Evolutionary conservation across 1,140 invertebrate genomes (phyloP).

Genomic region (Eueides isabella): DNA sequence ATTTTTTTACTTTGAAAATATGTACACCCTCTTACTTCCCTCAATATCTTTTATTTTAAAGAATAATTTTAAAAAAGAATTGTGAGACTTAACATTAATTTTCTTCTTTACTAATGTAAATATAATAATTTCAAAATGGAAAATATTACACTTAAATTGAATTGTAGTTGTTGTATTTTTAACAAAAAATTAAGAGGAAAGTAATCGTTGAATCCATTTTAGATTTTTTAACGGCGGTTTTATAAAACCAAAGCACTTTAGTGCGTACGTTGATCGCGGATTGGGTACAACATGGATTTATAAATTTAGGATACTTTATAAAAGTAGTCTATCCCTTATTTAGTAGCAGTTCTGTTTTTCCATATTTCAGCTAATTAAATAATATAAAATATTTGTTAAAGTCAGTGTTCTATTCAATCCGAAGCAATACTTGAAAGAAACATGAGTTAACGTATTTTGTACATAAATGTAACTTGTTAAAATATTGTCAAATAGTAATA

Average conservation of each 20-base stretch:
- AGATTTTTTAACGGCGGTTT: constrained; percentile 26
- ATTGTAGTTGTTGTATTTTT: constrained; percentile 39
- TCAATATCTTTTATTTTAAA: constrained; percentile 1
- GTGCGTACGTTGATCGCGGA: constrained; percentile 16
- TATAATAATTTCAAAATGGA: constrained; percentile 35
- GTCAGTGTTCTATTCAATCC: constrained; percentile 26
- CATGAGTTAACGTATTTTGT: constrained; percentile 60
- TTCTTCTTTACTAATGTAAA: constrained; percentile 46
- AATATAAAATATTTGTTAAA: not conserved
- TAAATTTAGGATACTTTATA: not conserved
- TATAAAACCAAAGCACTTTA: constrained; percentile 28
- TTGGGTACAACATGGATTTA: constrained; percentile 26
- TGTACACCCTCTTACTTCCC: not conserved
- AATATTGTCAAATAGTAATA: constrained; percentile 75
- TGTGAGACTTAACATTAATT: constrained; percentile 48
- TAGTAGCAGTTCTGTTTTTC: not conserved
- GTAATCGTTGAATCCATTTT: constrained; percentile 29
- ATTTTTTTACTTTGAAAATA: not conserved
- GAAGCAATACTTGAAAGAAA: constrained; percentile 19
- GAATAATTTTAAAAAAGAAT: constrained; percentile 8
- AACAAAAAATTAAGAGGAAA: constrained; percentile 11
- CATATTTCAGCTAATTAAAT: not conserved
- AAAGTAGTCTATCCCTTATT: not conserved
- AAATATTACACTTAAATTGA: constrained; percentile 14
- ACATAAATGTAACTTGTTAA: constrained; percentile 76